A percentile compares a stretch with the other conserved stretches of the same genome.
Conservation (phyloP, 2,888 invertebrate species). For the Mactromeris polynyma region DNA sequence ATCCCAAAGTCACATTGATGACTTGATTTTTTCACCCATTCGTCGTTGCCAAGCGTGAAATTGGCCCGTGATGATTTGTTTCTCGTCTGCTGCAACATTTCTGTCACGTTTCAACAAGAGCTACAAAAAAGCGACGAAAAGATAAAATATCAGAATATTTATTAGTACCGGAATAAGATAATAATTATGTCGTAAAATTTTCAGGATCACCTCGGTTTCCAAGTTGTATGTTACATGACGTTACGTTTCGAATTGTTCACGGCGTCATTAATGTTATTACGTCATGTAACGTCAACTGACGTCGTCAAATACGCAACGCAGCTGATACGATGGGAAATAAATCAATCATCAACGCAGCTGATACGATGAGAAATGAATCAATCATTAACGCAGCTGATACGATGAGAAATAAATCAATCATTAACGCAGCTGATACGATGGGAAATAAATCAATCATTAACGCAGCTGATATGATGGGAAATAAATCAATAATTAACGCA, state of each 20-base stretch:
- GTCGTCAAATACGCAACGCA: background rate
- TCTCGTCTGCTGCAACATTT: slow-evolving; percentile 19
- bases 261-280: background rate
- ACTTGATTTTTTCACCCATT: slow-evolving; percentile 44
- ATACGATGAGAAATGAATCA: too few species aligned
- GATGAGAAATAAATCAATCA: too few species aligned
- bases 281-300: background rate
- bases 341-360: too few species aligned
- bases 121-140: background rate
- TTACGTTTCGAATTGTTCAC: background rate
- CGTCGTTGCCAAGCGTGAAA: slow-evolving; percentile 66
- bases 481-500: too few species aligned
- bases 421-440: too few species aligned
- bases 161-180: too few species aligned
- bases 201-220: background rate
- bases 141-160: background rate
- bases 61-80: slow-evolving; percentile 27
- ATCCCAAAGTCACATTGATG: slow-evolving; percentile 58
- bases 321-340: too few species aligned
- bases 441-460: too few species aligned
- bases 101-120: slow-evolving; percentile 17
- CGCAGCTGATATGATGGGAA: too few species aligned
- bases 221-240: background rate
- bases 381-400: too few species aligned
- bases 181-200: background rate